phyloP scores from a whole-genome alignment of 2,113 vertebrate species.

The Corapipo altera region DNA sequence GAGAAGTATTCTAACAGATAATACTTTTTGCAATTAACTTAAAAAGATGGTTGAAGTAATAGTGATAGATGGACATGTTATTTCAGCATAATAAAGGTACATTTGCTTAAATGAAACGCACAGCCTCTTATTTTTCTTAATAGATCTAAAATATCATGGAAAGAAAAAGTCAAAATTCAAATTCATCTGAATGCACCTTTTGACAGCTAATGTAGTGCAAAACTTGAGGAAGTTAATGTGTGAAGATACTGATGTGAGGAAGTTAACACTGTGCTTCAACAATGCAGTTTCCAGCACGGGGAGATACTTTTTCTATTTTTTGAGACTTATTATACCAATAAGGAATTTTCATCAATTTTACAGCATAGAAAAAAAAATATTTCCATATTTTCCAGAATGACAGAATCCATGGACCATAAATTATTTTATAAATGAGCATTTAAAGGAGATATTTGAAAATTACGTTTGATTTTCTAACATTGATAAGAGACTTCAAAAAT shows the following conservation, averaged over 20 bases:
- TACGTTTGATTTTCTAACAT: background rate
- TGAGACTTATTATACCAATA: background rate
- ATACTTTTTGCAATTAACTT: background rate
- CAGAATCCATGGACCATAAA: background rate
- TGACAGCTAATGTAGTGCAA: background rate
- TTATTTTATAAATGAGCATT: background rate
- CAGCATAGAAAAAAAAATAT: background rate
- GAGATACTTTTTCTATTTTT: background rate
- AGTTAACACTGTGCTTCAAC: background rate
- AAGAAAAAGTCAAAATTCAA: background rate
- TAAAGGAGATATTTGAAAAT: background rate
- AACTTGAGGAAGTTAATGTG: background rate
- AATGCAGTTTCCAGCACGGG: background rate
- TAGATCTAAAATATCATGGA: background rate
- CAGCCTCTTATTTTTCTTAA: background rate
- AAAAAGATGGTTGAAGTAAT: background rate
- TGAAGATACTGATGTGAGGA: background rate
- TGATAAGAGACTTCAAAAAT: background rate
- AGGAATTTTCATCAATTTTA: background rate
- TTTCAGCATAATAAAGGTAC: background rate
- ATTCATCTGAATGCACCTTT: background rate
- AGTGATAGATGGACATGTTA: background rate
- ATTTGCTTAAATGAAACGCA: background rate
- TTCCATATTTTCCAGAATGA: background rate
- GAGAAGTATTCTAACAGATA: background rate